phyloP scores from a whole-genome alignment of 1,140 invertebrate genomes.

The Bombus difficillimus region DNA sequence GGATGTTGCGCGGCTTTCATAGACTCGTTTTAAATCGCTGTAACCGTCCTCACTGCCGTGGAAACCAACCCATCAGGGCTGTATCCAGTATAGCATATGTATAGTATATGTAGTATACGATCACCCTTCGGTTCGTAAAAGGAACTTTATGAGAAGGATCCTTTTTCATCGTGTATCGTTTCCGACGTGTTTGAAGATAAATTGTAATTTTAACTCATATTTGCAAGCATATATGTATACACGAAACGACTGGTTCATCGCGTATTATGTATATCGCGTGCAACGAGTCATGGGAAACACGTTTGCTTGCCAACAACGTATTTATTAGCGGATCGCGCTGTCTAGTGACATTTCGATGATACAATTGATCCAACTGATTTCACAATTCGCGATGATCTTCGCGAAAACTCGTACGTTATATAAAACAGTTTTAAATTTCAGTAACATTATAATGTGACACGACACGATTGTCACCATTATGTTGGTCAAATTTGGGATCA shows the following conservation, averaged over 20 bases:
- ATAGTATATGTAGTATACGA: not conserved
- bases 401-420: not conserved
- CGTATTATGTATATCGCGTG: not conserved
- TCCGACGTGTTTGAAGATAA: not conserved
- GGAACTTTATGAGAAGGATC: no score
- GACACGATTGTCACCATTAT: no score
- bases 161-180: not conserved
- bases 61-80: not conserved
- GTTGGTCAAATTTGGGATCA: no score
- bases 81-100: not conserved
- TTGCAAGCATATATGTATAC: not conserved
- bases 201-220: not conserved
- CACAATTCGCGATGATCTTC: not conserved
- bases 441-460: no score
- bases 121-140: not conserved
- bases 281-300: slow-evolving; percentile 9
- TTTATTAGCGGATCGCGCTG: not conserved
- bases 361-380: not conserved
- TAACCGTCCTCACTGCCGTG: not conserved
- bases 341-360: not conserved
- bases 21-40: slow-evolving; percentile 20
- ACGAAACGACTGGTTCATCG: not conserved
- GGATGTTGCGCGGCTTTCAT: slow-evolving; percentile 15
- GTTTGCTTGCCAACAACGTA: slow-evolving; percentile 1
- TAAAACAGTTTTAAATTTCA: not conserved